Base-by-base conservation (phyloP, 1,140 invertebrate species). In the Homalodisca vitripennis region DNA sequence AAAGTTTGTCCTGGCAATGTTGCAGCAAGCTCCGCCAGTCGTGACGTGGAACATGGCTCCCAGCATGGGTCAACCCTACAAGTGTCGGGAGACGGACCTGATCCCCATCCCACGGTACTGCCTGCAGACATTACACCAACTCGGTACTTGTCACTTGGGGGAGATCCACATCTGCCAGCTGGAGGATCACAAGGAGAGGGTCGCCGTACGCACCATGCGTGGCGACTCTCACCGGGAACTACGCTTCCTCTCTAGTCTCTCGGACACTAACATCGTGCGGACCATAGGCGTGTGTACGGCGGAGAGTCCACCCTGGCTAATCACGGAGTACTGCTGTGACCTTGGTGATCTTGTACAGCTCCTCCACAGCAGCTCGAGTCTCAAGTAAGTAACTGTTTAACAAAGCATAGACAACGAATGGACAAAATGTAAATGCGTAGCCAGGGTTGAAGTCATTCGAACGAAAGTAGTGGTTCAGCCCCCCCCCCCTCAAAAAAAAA, bases 311-410 rank as follows among this genome's bases (percentile, higher is more conserved):
- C 83, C 87, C 13, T 89, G 88, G 83, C 86, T 89, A 71, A 84
- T 93, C 30, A 85, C 92, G 67, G 91, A 94, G 78, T 91, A 91
- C 78, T 83, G 85, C 72, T 89, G 89, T 73, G 89, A 90, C 74
- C 85, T 89, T 71, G 90, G 91, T n/a, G 91, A 93, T 80, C 83
- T 93, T 17, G 86, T 88, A 75, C 89, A 92, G 77, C 90, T 90
- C 79, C 82, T 92, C 2, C 55, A 66, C 12, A 67, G 71, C 0
- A 71, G 72, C 31, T 62, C 68, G 2, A 69, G 67, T 2, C 64
- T 76, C 14, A 74, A 74, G 75, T 76, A 20, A 72, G 72, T 62
- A 13, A 14, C 48, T 53, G 22, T 12, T 53, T 3, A 53, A 14
- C 20, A 14, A 6, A 6, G 48, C 6, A 14, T 53, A 20, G 6